These are phyloP conservation scores for Campylomormyrus numenius DNA, from an alignment of 2,113 vertebrate species.

Conservation along the genomic window DNA sequence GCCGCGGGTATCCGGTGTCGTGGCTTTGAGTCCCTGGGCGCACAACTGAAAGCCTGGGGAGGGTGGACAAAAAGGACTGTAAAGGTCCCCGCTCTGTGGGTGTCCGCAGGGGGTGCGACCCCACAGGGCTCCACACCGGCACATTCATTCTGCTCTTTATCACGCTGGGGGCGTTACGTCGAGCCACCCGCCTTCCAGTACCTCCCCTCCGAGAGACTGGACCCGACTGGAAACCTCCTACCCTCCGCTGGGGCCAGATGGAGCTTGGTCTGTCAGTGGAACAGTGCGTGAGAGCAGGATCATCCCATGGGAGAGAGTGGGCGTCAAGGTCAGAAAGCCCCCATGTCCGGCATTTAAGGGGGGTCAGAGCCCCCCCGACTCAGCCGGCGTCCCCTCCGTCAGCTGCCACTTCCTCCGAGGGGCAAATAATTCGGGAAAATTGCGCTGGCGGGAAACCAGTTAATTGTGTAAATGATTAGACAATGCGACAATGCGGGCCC, in stretches of 20 bases:
- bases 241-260: neutral
- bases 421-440: neutral
- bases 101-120: neutral
- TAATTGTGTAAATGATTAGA: constrained; percentile 15
- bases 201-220: neutral
- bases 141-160: constrained; percentile 10
- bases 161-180: neutral
- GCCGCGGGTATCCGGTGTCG: constrained; percentile 18
- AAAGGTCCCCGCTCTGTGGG: neutral
- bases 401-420: neutral
- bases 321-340: neutral
- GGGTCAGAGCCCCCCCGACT: neutral
- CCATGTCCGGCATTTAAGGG: neutral
- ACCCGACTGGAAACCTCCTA: neutral
- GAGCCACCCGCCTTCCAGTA: neutral
- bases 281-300: neutral
- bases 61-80: neutral
- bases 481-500: constrained; percentile 36
- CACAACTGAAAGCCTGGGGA: neutral
- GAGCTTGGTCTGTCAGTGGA: neutral
- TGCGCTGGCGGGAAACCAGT: constrained; percentile 2
- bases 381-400: too few relatives aligned
- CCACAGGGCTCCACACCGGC: neutral
- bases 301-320: neutral
- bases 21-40: constrained; percentile 9